A percentile compares a stretch with the other conserved stretches of the same genome.
Conservation (phyloP, 2,888 invertebrate species). For the Taenaris catops region DNA sequence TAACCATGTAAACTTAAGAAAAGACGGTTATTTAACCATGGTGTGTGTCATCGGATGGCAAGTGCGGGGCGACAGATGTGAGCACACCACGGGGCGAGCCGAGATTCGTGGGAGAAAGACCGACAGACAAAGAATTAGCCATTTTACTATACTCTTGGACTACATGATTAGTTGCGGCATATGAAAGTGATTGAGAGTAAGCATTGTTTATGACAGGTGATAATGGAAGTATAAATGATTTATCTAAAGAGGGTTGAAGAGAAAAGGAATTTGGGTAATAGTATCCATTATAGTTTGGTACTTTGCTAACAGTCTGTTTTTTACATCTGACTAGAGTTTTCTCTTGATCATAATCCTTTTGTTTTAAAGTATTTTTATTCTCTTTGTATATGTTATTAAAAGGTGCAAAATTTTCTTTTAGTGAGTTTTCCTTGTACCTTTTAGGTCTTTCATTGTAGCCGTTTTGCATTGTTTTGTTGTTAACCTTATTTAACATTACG, state of each 20-base stretch:
- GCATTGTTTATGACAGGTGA: slow-evolving; percentile 12
- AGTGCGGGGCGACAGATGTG: slow-evolving; percentile 60
- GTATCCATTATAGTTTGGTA: slow-evolving; percentile 3
- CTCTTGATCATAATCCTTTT: background rate
- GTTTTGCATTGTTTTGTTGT: slow-evolving; percentile 20
- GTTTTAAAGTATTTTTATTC: slow-evolving; percentile 9
- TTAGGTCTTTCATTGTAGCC: slow-evolving; percentile 32
- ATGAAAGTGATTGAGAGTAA: slow-evolving; percentile 12
- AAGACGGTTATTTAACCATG: too few species aligned
- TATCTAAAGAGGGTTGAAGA: slow-evolving; percentile 8
- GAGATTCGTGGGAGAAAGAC: slow-evolving; percentile 78
- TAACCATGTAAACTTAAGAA: too few species aligned
- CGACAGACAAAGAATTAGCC: slow-evolving; percentile 80
- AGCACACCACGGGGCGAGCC: slow-evolving; percentile 69
- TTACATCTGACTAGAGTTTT: background rate
- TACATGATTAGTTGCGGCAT: slow-evolving; percentile 38
- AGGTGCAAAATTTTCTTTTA: too few species aligned
- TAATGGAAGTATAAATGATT: slow-evolving; percentile 7
- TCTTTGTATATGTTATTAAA: slow-evolving; percentile 16
- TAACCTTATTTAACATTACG: slow-evolving; percentile 6
- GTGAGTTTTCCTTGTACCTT: slow-evolving; percentile 5
- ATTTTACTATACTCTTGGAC: slow-evolving; percentile 64
- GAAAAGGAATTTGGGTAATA: slow-evolving; percentile 2
- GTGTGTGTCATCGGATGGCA: slow-evolving; percentile 50
- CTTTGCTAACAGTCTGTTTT: slow-evolving; percentile 10